These are phyloP conservation scores for Pemphigus obesinymphae DNA, from an alignment of 1,140 invertebrate genomes.

Conservation along the genomic window DNA sequence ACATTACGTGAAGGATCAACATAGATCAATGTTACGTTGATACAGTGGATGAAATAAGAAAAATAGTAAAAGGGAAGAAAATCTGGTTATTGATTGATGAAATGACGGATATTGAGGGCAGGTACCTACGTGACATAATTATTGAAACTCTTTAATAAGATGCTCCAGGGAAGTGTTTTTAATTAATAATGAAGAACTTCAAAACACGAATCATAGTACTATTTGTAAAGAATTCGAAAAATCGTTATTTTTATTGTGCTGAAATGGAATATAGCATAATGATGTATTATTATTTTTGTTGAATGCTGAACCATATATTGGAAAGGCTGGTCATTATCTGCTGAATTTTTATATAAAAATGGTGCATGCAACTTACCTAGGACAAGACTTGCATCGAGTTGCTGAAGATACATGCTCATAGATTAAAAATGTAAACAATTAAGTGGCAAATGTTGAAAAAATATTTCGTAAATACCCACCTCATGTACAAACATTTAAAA, in stretches of 20 bases:
- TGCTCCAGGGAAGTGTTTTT: background rate
- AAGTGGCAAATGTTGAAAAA: constrained; percentile 43
- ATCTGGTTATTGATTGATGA: background rate
- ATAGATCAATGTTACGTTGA: background rate
- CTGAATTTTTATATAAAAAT: background rate
- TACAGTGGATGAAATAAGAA: background rate
- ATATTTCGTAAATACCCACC: constrained; percentile 29
- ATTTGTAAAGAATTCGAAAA: background rate
- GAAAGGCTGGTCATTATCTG: background rate
- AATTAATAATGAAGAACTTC: too few species aligned
- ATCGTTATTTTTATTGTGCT: background rate
- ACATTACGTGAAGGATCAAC: background rate
- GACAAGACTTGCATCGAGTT: too few species aligned
- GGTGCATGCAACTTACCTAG: background rate
- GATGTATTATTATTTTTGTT: background rate
- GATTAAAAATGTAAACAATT: background rate
- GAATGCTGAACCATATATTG: background rate
- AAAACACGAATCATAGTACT: too few species aligned
- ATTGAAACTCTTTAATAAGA: background rate
- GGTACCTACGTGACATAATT: background rate
- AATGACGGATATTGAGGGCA: background rate
- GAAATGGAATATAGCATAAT: background rate
- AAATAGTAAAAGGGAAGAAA: background rate
- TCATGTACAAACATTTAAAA: constrained; percentile 47
- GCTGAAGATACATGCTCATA: background rate